Evolutionary conservation across 2,797 vertebrate species (phyloP), one percentile per base, ranked within the genome.

Genomic region (Enteromius paludinosus): DNA sequence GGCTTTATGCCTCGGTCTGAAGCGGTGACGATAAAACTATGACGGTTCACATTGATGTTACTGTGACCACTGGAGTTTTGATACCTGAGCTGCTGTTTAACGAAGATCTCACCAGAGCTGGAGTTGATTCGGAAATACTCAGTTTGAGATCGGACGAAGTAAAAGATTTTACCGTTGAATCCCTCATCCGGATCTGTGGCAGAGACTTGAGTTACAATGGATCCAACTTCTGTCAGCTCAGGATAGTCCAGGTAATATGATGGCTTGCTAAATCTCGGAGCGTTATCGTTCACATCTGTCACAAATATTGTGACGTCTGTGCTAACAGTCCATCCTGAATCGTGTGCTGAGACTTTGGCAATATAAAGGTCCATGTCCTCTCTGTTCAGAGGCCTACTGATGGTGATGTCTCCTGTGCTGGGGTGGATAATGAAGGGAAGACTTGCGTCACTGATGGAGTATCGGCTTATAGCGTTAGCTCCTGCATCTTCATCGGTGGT

Each of bases 251-350:
- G 92, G 81, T 97, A 98, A 88, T 99, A 99, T 20, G 98, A 99
- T 0, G 98, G 96, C 0, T 95, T 96, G 76, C 94, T 97, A 86
- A 99, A 99, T 71, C 97, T 93, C 0, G 98, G 98, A 0, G 96
- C 92, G 0, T 99, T 99, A 86, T 99, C 98, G 0, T 99, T 99
- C 65, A 99, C 64, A 25, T 99, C 98, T 0, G 89, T 96, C 75
- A 99, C 95, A 87, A 98, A 98, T 84, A 99, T 90, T 2, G 98
- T 98, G 85, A 99, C 97, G 1, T 99, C 98, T 0, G 98, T 99
- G 92, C 97, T 99, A 2, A 99, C 98, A 0, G 98, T 98, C 98
- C 98, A 99, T 11, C 98, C 98, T 0, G 97, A 99, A 91, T 99
- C 98, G 9, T 98, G 98, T 0, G 98, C 98, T 2, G 97, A 96